phyloP scores from a whole-genome alignment of 2,888 invertebrate genomes.

The Capitulum mitella region DNA sequence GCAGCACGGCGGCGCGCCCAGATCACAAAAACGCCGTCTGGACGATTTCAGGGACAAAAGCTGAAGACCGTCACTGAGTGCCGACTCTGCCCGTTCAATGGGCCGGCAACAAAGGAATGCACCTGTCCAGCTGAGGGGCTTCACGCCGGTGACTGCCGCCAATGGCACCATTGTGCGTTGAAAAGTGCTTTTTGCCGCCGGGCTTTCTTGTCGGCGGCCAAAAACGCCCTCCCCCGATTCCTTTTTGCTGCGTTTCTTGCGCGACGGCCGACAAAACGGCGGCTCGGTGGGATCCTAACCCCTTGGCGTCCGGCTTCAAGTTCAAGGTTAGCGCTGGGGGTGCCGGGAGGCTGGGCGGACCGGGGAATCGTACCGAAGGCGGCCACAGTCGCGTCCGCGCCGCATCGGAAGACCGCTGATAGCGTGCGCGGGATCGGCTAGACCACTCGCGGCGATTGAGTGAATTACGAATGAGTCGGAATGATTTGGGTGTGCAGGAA shows the following conservation, averaged over 20 bases:
- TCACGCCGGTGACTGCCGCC: background rate
- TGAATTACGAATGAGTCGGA: no score
- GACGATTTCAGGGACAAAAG: no score
- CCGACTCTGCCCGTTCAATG: background rate
- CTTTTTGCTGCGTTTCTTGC: conserved; percentile 8
- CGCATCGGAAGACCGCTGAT: no score
- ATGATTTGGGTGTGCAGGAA: no score
- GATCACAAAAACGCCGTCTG: no score
- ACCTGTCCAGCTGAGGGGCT: background rate
- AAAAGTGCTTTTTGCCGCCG: background rate
- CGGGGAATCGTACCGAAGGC: no score
- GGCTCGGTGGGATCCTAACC: background rate
- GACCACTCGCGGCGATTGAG: no score
- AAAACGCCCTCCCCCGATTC: background rate
- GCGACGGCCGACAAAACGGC: background rate
- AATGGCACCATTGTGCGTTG: background rate
- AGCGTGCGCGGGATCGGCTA: no score
- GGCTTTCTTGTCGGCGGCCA: background rate
- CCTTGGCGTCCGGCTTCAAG: background rate
- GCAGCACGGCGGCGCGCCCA: no score
- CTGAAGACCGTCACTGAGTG: no score
- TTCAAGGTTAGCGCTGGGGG: background rate
- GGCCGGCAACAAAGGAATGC: background rate
- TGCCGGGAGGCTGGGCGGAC: background rate
- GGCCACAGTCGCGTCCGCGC: no score